Evolutionary conservation across 2,797 vertebrate species (phyloP), one percentile per base, ranked within the genome.

Genomic region (Lepus oiostolus): DNA sequence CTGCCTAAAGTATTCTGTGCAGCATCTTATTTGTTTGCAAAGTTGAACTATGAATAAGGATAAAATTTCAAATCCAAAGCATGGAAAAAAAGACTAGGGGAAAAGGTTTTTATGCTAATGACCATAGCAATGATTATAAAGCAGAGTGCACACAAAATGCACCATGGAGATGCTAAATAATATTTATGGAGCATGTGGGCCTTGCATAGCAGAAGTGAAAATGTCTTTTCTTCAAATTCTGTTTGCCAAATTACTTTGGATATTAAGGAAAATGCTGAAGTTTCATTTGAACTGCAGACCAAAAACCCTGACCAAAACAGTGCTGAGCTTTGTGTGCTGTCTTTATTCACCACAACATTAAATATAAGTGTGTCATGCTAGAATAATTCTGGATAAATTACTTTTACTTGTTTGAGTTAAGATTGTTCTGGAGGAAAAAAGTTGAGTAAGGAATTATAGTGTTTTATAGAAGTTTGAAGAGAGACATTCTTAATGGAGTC

Each of bases 101-200:
- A 92, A 96, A 76, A 71, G n/a, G 82, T 96, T 87, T 95, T 95
- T 93, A 96, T 96, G 93, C 92, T 97, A 96, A 96, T 95, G 58
- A 32, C 76, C 28, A 21, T 90, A 92, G 80, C 88, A 52, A 77
- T 94, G 95, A 96, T 93, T 95, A 79, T 91, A 91, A 93, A 96
- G 85, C 81, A 93, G 63, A 83, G 70, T 58, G 65, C 83, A 89
- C 32, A 58, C 42, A 91, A 54, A 96, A 91, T 82, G 47, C 60
- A 82, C 88, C 84, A 50, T 75, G 71, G 80, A 96, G 85, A 93
- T 95, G 90, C 83, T 96, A 95, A 96, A 85, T 95, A 95, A 91
- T 96, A 96, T 96, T 95, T 96, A 95, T 89, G 81, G 83, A 92
- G 95, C 88, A 91, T 91, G 80, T 68, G 80, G 88, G 62, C 21